Conservation (phyloP, 2,113 vertebrate genomes). For the Haliaeetus leucogaster region DNA sequence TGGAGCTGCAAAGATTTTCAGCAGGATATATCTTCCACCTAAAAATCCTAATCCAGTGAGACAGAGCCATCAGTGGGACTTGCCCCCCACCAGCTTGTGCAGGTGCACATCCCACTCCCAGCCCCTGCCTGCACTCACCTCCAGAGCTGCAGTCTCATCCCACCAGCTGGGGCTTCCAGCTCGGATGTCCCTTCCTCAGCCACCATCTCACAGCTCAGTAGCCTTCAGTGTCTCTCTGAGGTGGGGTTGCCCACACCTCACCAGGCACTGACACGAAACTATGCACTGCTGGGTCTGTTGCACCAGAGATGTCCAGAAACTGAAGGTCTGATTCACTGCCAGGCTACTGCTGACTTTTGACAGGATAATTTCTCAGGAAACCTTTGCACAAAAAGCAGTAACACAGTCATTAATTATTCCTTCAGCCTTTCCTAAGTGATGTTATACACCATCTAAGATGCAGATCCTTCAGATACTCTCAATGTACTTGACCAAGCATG, state of each 20-base stretch:
- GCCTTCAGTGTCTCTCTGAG: neutral
- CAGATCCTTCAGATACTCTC: neutral
- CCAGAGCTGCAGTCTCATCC: neutral
- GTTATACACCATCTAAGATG: neutral
- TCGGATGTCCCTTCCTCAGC: neutral
- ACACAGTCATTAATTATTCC: neutral
- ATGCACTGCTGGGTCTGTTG: neutral
- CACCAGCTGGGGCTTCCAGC: neutral
- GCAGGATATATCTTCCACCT: neutral
- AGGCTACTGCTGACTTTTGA: neutral
- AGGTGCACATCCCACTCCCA: neutral
- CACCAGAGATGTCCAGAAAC: neutral
- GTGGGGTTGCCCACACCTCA: neutral
- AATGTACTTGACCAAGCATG: neutral
- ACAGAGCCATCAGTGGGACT: neutral
- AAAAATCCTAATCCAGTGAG: neutral
- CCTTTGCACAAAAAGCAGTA: neutral
- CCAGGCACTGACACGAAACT: neutral
- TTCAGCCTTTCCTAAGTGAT: neutral
- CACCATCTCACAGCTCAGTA: neutral
- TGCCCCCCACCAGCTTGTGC: accelerated
- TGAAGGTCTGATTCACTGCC: neutral
- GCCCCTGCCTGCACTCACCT: accelerated
- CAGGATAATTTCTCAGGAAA: neutral
- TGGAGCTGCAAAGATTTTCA: neutral